Percentiles rank a stretch among this genome's conserved stretches.
Conservation (phyloP, 2,113 vertebrate genomes). For the Limanda limanda region DNA sequence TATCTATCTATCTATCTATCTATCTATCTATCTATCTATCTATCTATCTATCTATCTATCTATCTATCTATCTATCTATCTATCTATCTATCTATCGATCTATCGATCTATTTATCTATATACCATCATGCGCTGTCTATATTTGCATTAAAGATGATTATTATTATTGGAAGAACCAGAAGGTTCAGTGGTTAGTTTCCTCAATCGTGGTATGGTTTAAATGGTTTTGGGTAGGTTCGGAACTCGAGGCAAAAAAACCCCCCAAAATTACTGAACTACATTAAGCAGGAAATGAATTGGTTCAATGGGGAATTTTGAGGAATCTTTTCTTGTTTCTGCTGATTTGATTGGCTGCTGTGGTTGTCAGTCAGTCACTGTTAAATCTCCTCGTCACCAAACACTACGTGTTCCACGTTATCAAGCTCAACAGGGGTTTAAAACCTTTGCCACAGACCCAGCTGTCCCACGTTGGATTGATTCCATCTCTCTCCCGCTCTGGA, state of each 20-base stretch:
- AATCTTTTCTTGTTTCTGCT: not conserved
- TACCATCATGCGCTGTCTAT: too few species aligned
- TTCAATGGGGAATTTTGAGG: not conserved
- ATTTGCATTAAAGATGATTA: too few species aligned
- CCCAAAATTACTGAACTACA: too few species aligned
- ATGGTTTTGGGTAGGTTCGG: not conserved
- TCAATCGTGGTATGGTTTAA: constrained; percentile 5
- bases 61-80: too few species aligned
- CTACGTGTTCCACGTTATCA: not conserved
- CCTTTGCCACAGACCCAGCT: not conserved
- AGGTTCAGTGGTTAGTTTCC: not conserved
- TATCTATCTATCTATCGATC: too few species aligned
- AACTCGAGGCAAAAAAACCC: not conserved
- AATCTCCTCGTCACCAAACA: not conserved
- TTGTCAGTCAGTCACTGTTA: not conserved
- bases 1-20: too few species aligned
- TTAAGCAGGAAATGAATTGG: not conserved
- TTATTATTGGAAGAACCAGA: constrained; percentile 17
- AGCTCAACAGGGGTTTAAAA: not conserved
- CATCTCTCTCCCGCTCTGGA: not conserved
- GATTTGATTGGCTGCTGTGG: constrained; percentile 5
- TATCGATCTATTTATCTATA: too few species aligned
- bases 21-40: too few species aligned
- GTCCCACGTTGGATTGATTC: not conserved
- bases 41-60: too few species aligned